Base-by-base conservation (phyloP, 1,140 invertebrate species). In the Mycetomoellerius zeteki region DNA sequence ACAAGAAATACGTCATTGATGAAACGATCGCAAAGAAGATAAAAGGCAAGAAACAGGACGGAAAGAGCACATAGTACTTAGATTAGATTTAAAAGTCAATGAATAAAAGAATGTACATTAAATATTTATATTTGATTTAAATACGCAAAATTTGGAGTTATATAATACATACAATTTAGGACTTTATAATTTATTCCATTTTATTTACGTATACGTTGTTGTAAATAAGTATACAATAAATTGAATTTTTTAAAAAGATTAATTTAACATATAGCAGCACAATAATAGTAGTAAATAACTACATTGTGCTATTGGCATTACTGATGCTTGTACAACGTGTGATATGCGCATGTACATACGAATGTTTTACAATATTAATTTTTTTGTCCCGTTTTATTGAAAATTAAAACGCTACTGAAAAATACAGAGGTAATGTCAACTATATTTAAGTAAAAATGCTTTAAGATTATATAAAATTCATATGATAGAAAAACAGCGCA, bases 341-440 rank as follows among this genome's bases (percentile, higher is more conserved):
- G 43, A 12, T 3, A 0, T 50, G 19, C 24, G 16, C 6, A 16
- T 64, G 6, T 33, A 6, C 16, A 14, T 14, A 19, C 1, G 27
- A 2, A 6, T 19, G 27, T n/a, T 8, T 37, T 37, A 37, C 33
- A 37, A 37, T 37, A 37, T 37, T 37, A 37, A 65, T 50, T 65
- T 78, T 30, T 24, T 60, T 19, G 6, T 37, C 33, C 47, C 54
- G 1, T 77, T 77, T 12, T 64, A 14, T 64, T 64, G 12, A 62
- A 78, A 37, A 78, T 77, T 47, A 14, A 47, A 77, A 19, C 6
- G 0, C 33, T 37, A n/a, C 24, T 80, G 47, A 54, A 37, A 69
- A 69, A 69, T 50, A n/a, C 47, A 81, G 10, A 54, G 16, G 19
- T 80, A 27, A 21, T 81, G 77, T 81, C 62, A 69, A 71, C 43